phyloP scores from a whole-genome alignment of 2,888 invertebrate species.

The Esperia sulphurella region DNA sequence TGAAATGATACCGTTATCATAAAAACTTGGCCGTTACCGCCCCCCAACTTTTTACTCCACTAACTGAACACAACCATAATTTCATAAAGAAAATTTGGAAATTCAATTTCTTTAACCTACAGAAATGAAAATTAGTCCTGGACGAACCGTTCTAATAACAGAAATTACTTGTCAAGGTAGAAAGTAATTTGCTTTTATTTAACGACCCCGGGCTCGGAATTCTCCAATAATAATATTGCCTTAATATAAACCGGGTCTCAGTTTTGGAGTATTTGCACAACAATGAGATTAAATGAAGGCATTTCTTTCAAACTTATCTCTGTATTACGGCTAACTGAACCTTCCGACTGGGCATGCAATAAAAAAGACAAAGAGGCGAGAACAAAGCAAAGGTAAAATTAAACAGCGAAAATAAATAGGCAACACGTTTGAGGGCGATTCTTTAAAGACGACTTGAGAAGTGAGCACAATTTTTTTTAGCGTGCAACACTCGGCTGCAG shows the following conservation, averaged over 20 bases:
- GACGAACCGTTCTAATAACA: conserved; percentile 26
- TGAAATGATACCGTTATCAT: conserved; percentile 17
- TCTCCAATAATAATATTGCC: conserved; percentile 29
- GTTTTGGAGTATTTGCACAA: conserved; percentile 39
- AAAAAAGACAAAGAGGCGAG: conserved; percentile 44
- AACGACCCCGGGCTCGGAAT: conserved; percentile 22
- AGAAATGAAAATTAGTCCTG: conserved; percentile 21
- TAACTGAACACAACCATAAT: conserved; percentile 22
- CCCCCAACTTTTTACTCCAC: conserved; percentile 25
- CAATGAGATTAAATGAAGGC: conserved; percentile 47
- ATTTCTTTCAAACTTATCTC: conserved; percentile 49
- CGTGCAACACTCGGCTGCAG: conserved; percentile 10
- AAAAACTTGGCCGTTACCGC: conserved; percentile 26
- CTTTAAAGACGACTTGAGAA: conserved; percentile 28
- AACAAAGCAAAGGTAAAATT: conserved; percentile 53
- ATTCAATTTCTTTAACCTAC: conserved; percentile 28
- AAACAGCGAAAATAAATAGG: conserved; percentile 51
- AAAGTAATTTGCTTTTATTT: conserved; percentile 31
- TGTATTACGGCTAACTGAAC: conserved; percentile 37
- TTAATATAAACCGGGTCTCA: conserved; percentile 25
- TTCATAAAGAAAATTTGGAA: conserved; percentile 24
- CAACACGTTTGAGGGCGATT: conserved; percentile 44
- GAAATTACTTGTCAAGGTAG: conserved; percentile 30
- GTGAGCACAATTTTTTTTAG: conserved; percentile 23
- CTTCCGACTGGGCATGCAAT: conserved; percentile 32